Evolutionary conservation across 2,888 invertebrate genomes (phyloP).

Genomic region (Rambutsinella grinnellia): DNA sequence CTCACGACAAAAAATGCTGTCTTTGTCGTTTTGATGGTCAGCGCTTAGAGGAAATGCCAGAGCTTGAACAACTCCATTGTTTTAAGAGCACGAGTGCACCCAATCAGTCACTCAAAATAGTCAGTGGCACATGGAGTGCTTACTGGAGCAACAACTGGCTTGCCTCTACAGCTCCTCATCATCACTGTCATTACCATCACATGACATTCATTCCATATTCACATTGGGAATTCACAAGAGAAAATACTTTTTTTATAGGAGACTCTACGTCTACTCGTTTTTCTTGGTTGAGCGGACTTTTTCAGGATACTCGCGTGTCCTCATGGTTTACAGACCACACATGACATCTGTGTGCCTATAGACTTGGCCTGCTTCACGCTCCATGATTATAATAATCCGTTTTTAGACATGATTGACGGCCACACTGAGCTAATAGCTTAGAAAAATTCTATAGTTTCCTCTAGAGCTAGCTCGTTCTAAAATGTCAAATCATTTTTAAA

Average conservation of each 20-base stretch:
- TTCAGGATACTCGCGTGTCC: background rate
- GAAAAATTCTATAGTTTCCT: too few relatives aligned
- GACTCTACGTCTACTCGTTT: background rate
- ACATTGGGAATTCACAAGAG: background rate
- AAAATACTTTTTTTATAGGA: background rate
- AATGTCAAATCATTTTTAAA: background rate
- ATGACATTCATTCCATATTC: background rate
- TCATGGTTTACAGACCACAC: background rate
- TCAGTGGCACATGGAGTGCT: background rate
- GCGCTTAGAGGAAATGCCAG: background rate
- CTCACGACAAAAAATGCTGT: too few relatives aligned
- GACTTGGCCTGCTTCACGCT: too few relatives aligned
- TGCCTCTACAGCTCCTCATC: background rate
- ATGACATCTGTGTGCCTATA: background rate
- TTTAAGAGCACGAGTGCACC: background rate
- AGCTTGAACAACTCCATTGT: background rate
- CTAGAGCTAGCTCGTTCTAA: too few relatives aligned
- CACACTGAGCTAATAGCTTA: background rate
- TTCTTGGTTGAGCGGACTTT: too few relatives aligned
- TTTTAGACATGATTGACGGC: background rate
- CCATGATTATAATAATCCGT: background rate
- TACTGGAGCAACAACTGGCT: background rate
- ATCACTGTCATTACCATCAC: background rate
- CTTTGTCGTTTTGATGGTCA: too few relatives aligned
- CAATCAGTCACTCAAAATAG: too few relatives aligned